phyloP scores from a whole-genome alignment of 2,888 invertebrate genomes.

The Myopa tessellatipennis region DNA sequence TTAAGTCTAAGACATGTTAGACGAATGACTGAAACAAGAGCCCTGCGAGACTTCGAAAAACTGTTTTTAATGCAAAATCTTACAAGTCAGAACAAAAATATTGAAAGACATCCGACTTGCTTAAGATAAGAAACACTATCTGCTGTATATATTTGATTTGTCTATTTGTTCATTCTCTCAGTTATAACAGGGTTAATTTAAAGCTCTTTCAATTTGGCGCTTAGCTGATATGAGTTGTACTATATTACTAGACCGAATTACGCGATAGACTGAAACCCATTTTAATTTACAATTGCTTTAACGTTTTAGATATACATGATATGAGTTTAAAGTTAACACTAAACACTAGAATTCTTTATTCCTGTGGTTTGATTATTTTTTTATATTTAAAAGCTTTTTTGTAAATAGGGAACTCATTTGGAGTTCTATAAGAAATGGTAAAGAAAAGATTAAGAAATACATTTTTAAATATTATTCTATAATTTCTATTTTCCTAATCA shows the following conservation, averaged over 20 bases:
- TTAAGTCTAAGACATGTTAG: no score
- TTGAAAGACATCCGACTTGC: no score
- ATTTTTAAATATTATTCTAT: constrained; percentile 29
- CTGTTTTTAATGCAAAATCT: no score
- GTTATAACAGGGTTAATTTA: no score
- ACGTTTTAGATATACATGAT: constrained; percentile 10
- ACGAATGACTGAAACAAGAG: no score
- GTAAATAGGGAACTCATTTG: constrained; percentile 23
- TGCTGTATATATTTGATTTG: no score
- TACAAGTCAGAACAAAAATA: no score
- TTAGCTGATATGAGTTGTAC: not conserved
- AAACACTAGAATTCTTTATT: not conserved
- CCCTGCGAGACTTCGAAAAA: no score
- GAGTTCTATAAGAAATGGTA: not conserved
- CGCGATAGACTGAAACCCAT: constrained; percentile 41
- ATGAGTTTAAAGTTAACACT: constrained; percentile 14
- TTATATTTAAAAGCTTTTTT: constrained; percentile 4
- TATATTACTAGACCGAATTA: constrained; percentile 23
- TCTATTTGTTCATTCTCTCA: no score
- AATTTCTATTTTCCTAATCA: constrained; percentile 30
- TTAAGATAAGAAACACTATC: no score
- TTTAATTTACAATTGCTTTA: constrained; percentile 3
- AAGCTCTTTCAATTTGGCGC: not conserved
- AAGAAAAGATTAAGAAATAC: no score
- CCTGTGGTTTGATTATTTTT: not conserved